Conservation (phyloP, 2,113 vertebrate genomes). For the Peucedramus taeniatus region DNA sequence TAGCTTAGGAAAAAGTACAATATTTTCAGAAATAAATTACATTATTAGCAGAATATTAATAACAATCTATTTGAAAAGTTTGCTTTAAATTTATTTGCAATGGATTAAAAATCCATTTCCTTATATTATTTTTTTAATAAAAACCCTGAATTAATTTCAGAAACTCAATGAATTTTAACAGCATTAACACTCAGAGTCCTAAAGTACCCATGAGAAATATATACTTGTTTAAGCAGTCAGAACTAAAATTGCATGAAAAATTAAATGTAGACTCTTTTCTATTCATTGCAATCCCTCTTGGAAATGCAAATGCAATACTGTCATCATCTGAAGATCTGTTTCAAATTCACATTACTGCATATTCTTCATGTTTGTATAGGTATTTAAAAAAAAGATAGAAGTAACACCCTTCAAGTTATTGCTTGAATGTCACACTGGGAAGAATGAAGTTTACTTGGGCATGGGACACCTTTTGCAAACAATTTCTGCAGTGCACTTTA, state of each 20-base stretch:
- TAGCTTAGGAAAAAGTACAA: background rate
- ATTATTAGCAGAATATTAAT: background rate
- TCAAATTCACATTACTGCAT: background rate
- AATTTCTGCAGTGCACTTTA: constrained; percentile 32
- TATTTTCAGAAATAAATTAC: background rate
- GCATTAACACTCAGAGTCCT: background rate
- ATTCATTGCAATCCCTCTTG: background rate
- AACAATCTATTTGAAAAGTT: background rate
- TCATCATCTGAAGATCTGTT: constrained; percentile 15
- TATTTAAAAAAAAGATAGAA: background rate
- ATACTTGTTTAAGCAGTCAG: background rate
- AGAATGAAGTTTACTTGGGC: background rate
- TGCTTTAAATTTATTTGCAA: background rate
- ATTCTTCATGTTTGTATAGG: background rate
- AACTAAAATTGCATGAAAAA: constrained; percentile 43
- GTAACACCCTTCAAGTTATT: constrained; percentile 14
- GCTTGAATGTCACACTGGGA: constrained; percentile 20
- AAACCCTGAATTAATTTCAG: background rate
- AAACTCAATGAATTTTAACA: background rate
- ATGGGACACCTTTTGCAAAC: constrained; percentile 44
- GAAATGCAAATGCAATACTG: constrained; percentile 16
- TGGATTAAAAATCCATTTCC: constrained; percentile 21
- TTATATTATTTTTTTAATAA: background rate
- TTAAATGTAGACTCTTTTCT: background rate
- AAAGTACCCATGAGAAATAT: constrained; percentile 6